phyloP scores from a whole-genome alignment of 2,888 invertebrate species.

The Liposcelis brunnea region DNA sequence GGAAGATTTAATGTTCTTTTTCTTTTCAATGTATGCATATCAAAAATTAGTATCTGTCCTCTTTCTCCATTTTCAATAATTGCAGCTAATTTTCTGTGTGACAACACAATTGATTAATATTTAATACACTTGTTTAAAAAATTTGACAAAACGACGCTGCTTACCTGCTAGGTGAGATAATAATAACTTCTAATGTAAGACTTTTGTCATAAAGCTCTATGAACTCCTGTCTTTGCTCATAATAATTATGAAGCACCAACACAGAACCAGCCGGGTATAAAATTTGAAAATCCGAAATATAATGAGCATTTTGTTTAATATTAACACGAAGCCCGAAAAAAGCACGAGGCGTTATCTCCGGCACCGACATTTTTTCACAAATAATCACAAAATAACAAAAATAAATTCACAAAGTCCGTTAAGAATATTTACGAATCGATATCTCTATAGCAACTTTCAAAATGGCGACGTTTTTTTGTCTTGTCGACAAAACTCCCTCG shows the following conservation, averaged over 20 bases:
- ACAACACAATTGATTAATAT: slow-evolving; percentile 17
- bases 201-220: slow-evolving; percentile 50
- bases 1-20: slow-evolving; percentile 49
- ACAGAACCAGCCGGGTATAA: slow-evolving; percentile 66
- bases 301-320: slow-evolving; percentile 52
- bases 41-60: slow-evolving; percentile 52
- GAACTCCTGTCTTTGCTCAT: slow-evolving; percentile 52
- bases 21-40: slow-evolving; percentile 47
- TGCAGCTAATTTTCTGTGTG: slow-evolving; percentile 46
- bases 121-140: background rate
- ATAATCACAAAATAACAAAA: background rate
- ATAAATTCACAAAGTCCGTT: too few species aligned
- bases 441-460: too few species aligned
- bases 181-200: slow-evolving; percentile 41
- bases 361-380: slow-evolving; percentile 26
- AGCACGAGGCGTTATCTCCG: slow-evolving; percentile 38
- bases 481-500: too few species aligned
- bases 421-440: too few species aligned
- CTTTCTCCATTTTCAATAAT: slow-evolving; percentile 30
- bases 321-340: slow-evolving; percentile 47
- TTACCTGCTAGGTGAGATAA: slow-evolving; percentile 48
- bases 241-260: slow-evolving; percentile 54
- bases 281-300: slow-evolving; percentile 53
- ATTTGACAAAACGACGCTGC: too few species aligned
- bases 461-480: too few species aligned